Percentiles rank a stretch among this genome's conserved stretches.
Conservation (phyloP, 2,797 vertebrate species). For the Myripristis murdjan region DNA sequence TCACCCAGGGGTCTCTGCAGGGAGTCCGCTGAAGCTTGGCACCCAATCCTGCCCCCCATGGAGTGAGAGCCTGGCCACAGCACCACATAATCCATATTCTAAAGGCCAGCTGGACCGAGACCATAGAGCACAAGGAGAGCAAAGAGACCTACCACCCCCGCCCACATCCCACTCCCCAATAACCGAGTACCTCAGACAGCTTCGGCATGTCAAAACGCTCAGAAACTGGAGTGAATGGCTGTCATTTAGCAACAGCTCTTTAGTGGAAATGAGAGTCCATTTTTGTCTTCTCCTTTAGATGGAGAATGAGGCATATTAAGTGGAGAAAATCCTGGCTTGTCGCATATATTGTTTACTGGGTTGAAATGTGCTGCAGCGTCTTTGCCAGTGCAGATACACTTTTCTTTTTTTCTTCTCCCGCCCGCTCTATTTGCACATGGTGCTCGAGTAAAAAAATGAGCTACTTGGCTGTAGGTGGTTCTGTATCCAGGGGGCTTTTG, state of each 20-base stretch:
- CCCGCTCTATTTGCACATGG: constrained; percentile 71
- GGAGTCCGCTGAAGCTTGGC: constrained; percentile 73
- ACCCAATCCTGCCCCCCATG: constrained; percentile 76
- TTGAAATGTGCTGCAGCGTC: constrained; percentile 70
- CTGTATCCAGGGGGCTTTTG: constrained; percentile 63
- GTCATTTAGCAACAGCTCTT: constrained; percentile 72
- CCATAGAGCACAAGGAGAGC: constrained; percentile 72
- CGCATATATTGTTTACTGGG: constrained; percentile 75
- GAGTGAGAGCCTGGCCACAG: constrained; percentile 65
- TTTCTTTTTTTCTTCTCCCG: constrained; percentile 25
- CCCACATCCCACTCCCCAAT: constrained; percentile 63
- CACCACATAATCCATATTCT: constrained; percentile 85
- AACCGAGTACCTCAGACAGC: constrained; percentile 73
- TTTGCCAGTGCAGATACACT: constrained; percentile 51
- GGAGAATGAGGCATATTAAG: constrained; percentile 74
- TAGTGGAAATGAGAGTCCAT: constrained; percentile 60
- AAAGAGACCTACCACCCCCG: constrained; percentile 70
- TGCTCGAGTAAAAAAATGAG: constrained; percentile 72
- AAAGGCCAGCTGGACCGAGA: constrained; percentile 84
- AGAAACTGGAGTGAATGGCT: constrained; percentile 73
- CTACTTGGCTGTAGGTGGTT: constrained; percentile 77
- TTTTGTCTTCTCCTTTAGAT: constrained; percentile 46
- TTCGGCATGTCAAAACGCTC: constrained; percentile 75
- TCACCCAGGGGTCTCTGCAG: constrained; percentile 82
- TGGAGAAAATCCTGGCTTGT: constrained; percentile 64